Conservation (phyloP, 2,797 vertebrate species). For the Myotis vivesi region DNA sequence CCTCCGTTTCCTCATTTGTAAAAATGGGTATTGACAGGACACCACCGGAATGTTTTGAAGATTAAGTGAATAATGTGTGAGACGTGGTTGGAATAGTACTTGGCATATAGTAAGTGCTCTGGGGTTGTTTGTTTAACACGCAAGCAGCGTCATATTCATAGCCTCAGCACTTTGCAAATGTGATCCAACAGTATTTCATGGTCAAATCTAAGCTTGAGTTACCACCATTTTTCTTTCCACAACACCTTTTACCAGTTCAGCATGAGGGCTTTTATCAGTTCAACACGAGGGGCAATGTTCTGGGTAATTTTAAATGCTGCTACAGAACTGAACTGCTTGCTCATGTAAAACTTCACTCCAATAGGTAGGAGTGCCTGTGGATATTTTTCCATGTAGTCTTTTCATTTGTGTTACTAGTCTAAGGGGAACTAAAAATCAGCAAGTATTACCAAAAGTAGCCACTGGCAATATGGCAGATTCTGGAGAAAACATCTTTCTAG, state of each 20-base stretch:
- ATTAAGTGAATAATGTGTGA: not conserved
- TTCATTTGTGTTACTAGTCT: not conserved
- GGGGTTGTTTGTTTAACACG: not conserved
- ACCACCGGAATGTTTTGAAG: slow-evolving; percentile 15
- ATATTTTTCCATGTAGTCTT: not conserved
- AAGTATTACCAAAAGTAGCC: slow-evolving; percentile 47
- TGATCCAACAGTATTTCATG: not conserved
- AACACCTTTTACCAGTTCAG: not conserved
- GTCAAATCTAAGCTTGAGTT: slow-evolving; percentile 8
- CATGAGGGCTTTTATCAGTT: not conserved
- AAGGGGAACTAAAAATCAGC: slow-evolving; percentile 19
- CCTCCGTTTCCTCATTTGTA: not conserved
- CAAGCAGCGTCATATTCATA: not conserved
- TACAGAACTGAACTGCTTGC: not conserved
- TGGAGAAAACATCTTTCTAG: not conserved
- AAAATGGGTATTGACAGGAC: not conserved
- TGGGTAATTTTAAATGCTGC: slow-evolving; percentile 19
- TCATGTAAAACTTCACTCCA: not conserved
- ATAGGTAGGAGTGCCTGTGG: not conserved
- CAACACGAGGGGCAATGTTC: not conserved
- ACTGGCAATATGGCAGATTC: not conserved
- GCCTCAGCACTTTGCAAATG: slow-evolving; percentile 9
- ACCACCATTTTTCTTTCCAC: not conserved
- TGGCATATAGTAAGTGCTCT: not conserved
- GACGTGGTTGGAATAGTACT: not conserved